A percentile compares a stretch with the other conserved stretches of the same genome.
phyloP scores from a whole-genome alignment of 2,888 invertebrate species.

The Scaptomyza parva region DNA sequence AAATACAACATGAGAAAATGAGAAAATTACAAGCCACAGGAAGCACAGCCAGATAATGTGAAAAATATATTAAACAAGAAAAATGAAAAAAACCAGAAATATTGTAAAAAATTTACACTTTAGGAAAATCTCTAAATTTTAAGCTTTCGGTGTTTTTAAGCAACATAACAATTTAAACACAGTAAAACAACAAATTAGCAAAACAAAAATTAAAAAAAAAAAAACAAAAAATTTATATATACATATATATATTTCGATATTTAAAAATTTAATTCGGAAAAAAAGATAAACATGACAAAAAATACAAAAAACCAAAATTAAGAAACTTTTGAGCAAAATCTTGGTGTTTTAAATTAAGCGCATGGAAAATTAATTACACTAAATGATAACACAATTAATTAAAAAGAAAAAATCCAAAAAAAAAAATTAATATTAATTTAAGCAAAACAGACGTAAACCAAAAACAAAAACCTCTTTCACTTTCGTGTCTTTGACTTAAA shows the following conservation, averaged over 20 bases:
- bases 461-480: conserved; percentile 84
- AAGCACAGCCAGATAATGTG: conserved; percentile 46
- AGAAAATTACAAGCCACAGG: conserved; percentile 28
- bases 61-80: conserved; percentile 29
- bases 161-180: conserved; percentile 54
- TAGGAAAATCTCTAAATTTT: conserved; percentile 83
- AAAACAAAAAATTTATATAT: conserved; percentile 46
- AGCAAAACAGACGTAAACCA: conserved; percentile 69
- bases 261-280: conserved; percentile 72
- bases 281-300: conserved; percentile 39
- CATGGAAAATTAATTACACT: conserved; percentile 68
- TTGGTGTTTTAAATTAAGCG: conserved; percentile 82
- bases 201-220: conserved; percentile 58
- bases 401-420: conserved; percentile 41
- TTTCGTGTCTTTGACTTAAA: conserved; percentile 85
- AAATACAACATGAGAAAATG: conserved; percentile 15
- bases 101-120: conserved; percentile 78
- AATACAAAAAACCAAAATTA: conserved; percentile 56
- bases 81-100: conserved; percentile 29
- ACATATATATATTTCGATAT: conserved; percentile 78
- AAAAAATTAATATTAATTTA: conserved; percentile 64
- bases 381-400: conserved; percentile 68
- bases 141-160: conserved; percentile 85
- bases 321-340: conserved; percentile 79
- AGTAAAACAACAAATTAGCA: conserved; percentile 72